Evolutionary conservation across 2,888 invertebrate species (phyloP).

Genomic region (Amiota communis): DNA sequence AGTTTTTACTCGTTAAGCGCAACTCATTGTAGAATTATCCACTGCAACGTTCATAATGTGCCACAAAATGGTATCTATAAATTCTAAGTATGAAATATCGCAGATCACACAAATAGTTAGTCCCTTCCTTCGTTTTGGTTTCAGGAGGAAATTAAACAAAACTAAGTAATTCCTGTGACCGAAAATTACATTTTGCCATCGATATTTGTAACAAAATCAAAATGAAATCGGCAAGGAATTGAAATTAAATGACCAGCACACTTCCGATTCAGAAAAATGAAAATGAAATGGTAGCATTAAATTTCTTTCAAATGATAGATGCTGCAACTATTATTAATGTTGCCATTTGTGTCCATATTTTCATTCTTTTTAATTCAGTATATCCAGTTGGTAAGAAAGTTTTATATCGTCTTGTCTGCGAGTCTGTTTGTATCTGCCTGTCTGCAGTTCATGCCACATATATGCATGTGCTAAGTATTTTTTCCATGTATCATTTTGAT

Average conservation of each 20-base stretch:
- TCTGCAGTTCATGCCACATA: not conserved
- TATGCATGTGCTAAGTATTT: not conserved
- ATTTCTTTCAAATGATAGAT: conserved; percentile 56
- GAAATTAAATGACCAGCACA: not conserved
- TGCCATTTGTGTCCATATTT: not conserved
- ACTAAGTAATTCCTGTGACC: no score
- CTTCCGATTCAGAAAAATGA: conserved; percentile 37
- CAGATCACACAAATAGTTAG: conserved; percentile 36
- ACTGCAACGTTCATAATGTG: conserved; percentile 22
- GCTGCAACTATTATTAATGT: conserved; percentile 43
- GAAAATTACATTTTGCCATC: no score
- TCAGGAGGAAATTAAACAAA: conserved; percentile 59
- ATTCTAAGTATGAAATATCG: not conserved
- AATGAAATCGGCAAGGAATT: not conserved
- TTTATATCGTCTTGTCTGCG: not conserved
- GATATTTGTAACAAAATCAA: no score
- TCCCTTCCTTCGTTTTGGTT: conserved; percentile 44
- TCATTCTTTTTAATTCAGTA: no score
- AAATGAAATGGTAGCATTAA: no score
- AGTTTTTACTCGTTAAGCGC: not conserved
- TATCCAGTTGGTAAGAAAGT: no score
- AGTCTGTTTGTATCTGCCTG: no score
- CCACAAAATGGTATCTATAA: no score
- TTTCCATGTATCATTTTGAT: not conserved
- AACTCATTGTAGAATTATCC: conserved; percentile 57